Percentiles rank a stretch among this genome's conserved stretches.
These are phyloP conservation scores for Drosophila tani DNA, from an alignment of 1,140 invertebrate species.

Conservation along the genomic window DNA sequence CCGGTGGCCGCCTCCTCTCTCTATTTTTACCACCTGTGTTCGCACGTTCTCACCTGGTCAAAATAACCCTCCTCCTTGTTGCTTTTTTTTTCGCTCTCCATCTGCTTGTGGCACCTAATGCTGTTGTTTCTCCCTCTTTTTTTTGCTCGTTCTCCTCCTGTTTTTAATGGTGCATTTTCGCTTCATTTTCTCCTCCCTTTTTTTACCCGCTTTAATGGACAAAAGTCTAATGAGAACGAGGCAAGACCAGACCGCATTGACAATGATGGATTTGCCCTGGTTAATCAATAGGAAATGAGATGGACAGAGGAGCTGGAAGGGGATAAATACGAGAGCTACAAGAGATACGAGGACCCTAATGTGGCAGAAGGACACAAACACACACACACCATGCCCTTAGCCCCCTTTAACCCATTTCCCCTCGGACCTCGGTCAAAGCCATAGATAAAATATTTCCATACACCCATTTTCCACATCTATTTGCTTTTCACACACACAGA, in stretches of 20 bases:
- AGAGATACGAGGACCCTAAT: conserved; percentile 4
- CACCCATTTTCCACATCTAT: conserved; percentile 7
- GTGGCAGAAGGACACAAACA: conserved; percentile 11
- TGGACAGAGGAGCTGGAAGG: conserved; percentile 1
- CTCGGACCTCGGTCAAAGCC: background rate
- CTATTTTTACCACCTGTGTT: conserved; percentile 20
- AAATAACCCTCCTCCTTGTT: background rate
- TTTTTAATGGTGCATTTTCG: conserved; percentile 25
- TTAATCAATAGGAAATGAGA: conserved; percentile 80
- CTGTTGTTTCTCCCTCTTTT: conserved; percentile 24
- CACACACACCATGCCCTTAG: background rate
- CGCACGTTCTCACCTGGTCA: conserved; percentile 53
- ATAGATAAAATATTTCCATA: conserved; percentile 1
- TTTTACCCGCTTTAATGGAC: conserved; percentile 16
- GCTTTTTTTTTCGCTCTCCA: background rate
- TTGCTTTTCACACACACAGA: conserved; percentile 4
- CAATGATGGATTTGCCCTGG: conserved; percentile 75
- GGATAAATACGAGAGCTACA: background rate
- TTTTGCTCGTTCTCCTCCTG: conserved; percentile 11
- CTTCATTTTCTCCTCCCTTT: conserved; percentile 3
- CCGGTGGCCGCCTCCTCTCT: background rate
- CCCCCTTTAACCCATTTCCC: background rate
- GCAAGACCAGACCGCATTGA: conserved; percentile 55
- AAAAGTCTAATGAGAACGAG: conserved; percentile 35
- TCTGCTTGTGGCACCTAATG: conserved; percentile 36